Conservation (phyloP, 2,888 invertebrate species). For the Callimorpha dominula region DNA sequence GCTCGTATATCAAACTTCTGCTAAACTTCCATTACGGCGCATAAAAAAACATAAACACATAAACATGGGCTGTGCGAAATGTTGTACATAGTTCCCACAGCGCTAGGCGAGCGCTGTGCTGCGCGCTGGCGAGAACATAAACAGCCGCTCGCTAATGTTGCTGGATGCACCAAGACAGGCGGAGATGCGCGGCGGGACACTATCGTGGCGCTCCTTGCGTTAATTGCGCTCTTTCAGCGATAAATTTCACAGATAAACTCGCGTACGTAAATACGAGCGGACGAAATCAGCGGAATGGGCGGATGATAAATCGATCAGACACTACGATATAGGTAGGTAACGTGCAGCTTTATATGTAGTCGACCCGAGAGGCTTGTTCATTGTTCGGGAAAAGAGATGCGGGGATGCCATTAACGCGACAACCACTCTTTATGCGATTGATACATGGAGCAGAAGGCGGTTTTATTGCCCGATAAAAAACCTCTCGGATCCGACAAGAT, state of each 20-base stretch:
- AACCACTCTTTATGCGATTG: neutral
- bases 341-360: neutral
- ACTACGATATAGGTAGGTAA: neutral
- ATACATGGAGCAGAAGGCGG: constrained; percentile 11
- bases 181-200: neutral
- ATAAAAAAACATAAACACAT: constrained; percentile 28
- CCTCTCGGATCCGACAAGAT: neutral
- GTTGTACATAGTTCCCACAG: constrained; percentile 27
- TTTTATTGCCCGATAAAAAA: neutral
- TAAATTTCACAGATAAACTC: neutral
- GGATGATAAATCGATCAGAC: neutral
- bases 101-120: constrained; percentile 25
- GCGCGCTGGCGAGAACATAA: constrained; percentile 21
- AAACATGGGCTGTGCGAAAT: constrained; percentile 30
- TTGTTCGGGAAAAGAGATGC: neutral
- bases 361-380: neutral
- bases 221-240: neutral
- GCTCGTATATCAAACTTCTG: constrained; percentile 23
- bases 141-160: constrained; percentile 12
- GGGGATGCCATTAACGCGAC: neutral
- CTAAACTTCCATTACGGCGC: constrained; percentile 30
- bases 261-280: neutral
- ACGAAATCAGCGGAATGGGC: neutral
- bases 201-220: neutral
- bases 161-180: neutral